Evolutionary conservation across 2,113 vertebrate species (phyloP).

Genomic region (Antechinus flavipes): DNA sequence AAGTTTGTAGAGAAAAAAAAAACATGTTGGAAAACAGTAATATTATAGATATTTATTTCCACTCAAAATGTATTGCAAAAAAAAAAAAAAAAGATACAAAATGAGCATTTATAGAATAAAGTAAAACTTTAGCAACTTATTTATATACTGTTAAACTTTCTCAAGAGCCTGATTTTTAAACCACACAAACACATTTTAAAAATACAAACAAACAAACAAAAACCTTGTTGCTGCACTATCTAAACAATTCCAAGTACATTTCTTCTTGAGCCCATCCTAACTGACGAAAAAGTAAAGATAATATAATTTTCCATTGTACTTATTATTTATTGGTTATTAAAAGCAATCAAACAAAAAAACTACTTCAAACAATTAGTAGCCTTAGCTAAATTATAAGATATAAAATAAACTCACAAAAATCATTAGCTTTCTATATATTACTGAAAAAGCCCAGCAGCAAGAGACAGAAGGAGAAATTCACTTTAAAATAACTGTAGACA

Average conservation of each 20-base stretch:
- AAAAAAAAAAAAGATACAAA: neutral
- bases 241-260: neutral
- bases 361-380: too few relatives aligned
- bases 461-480: too few relatives aligned
- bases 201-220: too few relatives aligned
- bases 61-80: neutral
- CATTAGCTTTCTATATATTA: too few relatives aligned
- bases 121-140: neutral
- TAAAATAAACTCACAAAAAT: too few relatives aligned
- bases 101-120: neutral
- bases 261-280: neutral
- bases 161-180: neutral
- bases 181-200: too few relatives aligned
- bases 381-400: too few relatives aligned
- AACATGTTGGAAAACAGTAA: neutral
- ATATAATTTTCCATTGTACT: neutral
- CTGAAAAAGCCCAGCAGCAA: too few relatives aligned
- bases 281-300: neutral
- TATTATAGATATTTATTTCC: neutral
- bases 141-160: neutral
- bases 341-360: neutral
- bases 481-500: too few relatives aligned
- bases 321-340: neutral
- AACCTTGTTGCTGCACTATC: neutral
- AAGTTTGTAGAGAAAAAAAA: neutral